Base-by-base conservation (phyloP, 2,888 invertebrate genomes). In the Tetanocera ferruginea region DNA sequence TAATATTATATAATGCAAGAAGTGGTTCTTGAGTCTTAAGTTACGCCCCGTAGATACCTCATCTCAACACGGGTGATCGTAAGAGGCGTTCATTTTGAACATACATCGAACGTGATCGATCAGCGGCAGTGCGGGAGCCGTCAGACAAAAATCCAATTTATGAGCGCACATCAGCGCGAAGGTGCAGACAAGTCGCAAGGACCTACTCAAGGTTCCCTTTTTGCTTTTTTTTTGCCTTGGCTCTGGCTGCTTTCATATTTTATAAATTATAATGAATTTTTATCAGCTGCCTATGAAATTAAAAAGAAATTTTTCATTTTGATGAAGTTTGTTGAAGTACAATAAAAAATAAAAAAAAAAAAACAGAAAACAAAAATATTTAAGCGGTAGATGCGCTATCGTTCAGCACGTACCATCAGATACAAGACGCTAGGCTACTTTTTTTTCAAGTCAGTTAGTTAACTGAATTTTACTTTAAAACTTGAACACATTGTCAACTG, bases 221-320 rank as follows among this genome's bases (percentile, higher is more conserved):
- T 62, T 25, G 28, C 1, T 72, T 51, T 43, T 55, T 71, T 69
- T 51, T 4, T 60, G 49, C 49, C n/a, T n/a, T 17, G 70, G 37
- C 34, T 19, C 57, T 80, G 80, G 78, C 82, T 64, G 51, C 78
- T 73, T 80, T 78, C 62, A 55, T 74, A 60, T 82, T 84, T 87
- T 88, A 86, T 88, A 87, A 87, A 88, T 88, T 87, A 85, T 88
- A 88, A 87, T 88, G 86, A 86, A 86, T 86, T 87, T 87, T 88
- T 86, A 87, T 88, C 87, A 88, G 87, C 87, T 88, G 87, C 82
- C 80, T 85, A 52, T 84, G 85, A 86, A 86, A 86, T 87, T 86
- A 86, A 86, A 86, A 86, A 87, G 85, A 86, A 87, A 87, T 86
- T 86, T 86, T 87, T 86, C 87, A 86, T 86, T 85, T 86, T 81